Base-by-base conservation (phyloP, 2,797 vertebrate species). In the Falco berigora region DNA sequence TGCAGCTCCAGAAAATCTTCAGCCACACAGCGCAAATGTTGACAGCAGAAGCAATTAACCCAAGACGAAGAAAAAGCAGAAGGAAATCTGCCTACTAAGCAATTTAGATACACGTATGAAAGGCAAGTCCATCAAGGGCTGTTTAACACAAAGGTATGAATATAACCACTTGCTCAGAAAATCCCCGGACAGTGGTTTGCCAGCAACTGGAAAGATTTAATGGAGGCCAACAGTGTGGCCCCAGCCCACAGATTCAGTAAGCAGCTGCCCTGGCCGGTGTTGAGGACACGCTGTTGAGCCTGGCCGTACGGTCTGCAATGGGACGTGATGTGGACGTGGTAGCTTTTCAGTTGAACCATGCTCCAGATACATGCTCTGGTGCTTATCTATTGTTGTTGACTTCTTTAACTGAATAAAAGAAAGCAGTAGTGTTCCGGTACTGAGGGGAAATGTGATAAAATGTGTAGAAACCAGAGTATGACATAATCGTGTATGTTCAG, bases 331-430 rank as follows among this genome's bases (percentile, higher is more conserved):
- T 36, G 42, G 28, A 40, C 32, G 12, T 64, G 24, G 32, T 34
- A 52, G 36, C 36, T 85, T 78, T 81, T 78, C 34, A 34, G 38
- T 15, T 44, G 40, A 79, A 23, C 38, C 5, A 0, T 73, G 34
- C 34, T 92, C 46, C 47, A 52, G 44, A 71, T 59, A 18, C 19
- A 8, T 32, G n/a, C 24, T 62, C 47, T 38, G 13, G 42, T 97
- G 87, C 76, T 89, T 94, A 69, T 86, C 94, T 95, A 15, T 91
- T 94, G 71, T 92, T 96, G 73, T 95, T 96, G 88, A 94, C 89
- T 96, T 94, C 90, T 94, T 97, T 90, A 96, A 79, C 89, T 96
- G 86, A 96, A 95, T 93, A 94, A 73, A 97, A 96, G 95, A 96
- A 96, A 95, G 89, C 72, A 77, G 59, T 94, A 50, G 73, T 82